Percentiles rank a stretch among this genome's conserved stretches.
Conservation (phyloP, 2,113 vertebrate genomes). For the human region GRCh38 chr2:45308001-45308500, state of each 20-base stretch:
- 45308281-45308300: neutral
- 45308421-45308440: neutral
- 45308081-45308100: neutral
- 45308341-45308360: neutral
- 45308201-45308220: neutral
- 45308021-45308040: neutral
- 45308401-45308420: neutral
- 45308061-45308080: neutral
- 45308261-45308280: neutral
- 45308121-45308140: neutral
- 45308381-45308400: neutral
- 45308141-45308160: neutral
- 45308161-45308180: neutral
- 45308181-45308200: neutral
- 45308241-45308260: neutral
- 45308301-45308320: neutral
- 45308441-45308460: neutral
- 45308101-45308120: neutral
- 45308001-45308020: neutral
- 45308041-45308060: neutral
- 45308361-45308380: neutral
- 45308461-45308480: conserved; percentile 8
- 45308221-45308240: neutral
- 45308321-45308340: neutral
- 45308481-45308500: neutral